phyloP scores from a whole-genome alignment of 2,797 vertebrate genomes.

The Sphaeramia orbicularis region DNA sequence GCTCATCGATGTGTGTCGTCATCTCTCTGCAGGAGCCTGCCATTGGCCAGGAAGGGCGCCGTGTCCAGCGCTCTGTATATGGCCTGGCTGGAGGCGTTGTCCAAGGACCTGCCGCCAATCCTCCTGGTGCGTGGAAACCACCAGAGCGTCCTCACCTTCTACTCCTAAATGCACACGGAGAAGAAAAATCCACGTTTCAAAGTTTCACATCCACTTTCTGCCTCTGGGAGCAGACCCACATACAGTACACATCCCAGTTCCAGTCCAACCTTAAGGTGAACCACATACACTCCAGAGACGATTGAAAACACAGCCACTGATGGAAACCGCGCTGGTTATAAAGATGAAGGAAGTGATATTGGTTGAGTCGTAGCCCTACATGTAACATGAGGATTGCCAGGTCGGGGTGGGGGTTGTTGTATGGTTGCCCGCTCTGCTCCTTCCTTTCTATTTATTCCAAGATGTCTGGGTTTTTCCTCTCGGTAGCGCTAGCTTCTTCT shows the following conservation, averaged over 20 bases:
- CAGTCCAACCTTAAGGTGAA: constrained; percentile 63
- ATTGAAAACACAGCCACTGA: constrained; percentile 59
- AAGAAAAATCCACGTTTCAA: constrained; percentile 20
- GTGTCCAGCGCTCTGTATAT: constrained; percentile 96
- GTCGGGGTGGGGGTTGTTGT: constrained; percentile 29
- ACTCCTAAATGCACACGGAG: constrained; percentile 87
- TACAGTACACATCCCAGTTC: constrained; percentile 59
- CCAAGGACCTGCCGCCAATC: constrained; percentile 93
- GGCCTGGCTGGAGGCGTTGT: constrained; percentile 95
- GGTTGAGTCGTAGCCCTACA: constrained; percentile 26
- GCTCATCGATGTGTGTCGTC: background rate
- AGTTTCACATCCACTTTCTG: constrained; percentile 58
- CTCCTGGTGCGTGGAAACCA: constrained; percentile 97
- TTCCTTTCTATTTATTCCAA: constrained; percentile 51
- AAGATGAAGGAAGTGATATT: constrained; percentile 35
- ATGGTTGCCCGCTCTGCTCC: constrained; percentile 42
- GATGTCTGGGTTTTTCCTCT: constrained; percentile 37
- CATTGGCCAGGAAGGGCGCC: constrained; percentile 93
- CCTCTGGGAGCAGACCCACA: constrained; percentile 55
- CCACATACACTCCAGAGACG: constrained; percentile 61
- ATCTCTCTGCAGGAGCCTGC: constrained; percentile 91
- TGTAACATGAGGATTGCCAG: constrained; percentile 31
- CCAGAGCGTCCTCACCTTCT: constrained; percentile 99
- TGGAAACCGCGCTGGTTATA: constrained; percentile 41
- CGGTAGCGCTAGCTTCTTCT: constrained; percentile 50